Evolutionary conservation across 2,797 vertebrate species (phyloP), one percentile per base, ranked within the genome.

Genomic region (Ambastaia sidthimunki): DNA sequence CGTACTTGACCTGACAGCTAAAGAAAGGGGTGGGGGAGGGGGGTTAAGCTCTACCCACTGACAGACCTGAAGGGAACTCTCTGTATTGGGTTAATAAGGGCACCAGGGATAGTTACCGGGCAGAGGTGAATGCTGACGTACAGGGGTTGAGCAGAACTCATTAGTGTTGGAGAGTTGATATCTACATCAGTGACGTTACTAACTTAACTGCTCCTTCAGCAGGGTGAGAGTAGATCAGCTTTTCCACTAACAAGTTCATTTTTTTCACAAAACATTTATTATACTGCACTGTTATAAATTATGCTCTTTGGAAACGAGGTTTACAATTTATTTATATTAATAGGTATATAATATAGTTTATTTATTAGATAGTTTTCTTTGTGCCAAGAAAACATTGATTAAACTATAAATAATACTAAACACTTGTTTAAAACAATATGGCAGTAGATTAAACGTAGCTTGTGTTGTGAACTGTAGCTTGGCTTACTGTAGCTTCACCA

Each of bases 1-100:
- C 63, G 57, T 87, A 88, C 80, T 87, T 85, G 81, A 89, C 88
- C 83, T 86, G 82, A 76, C 74, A 76, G 76, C 74, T 83, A 75
- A 72, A 81, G 71, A 76, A 80, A 81, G 73, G 63, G 34, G 31
- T 18, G 60, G 21, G 19, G 34, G 34, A 37, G 34, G 34, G 72
- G 76, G 52, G 28, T 74, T 71, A 80, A 74, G 48, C 78, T 78
- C 37, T 48, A 25, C 55, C n/a, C 52, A 68, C 79, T 54, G 78
- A 66, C 78, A 71, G 76, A 76, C 19, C 62, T 78, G 52, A 47
- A 78, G 60, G 76, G 67, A 83, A 62, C 55, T 73, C 28, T 72
- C 47, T 57, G 67, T 74, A 62, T 71, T 19, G 60, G 71, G 76
- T 78, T 84, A 82, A 71, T 82, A 83, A 71, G 75, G 75, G 31